phyloP scores from a whole-genome alignment of 2,888 invertebrate genomes.

The Drosophila putrida region DNA sequence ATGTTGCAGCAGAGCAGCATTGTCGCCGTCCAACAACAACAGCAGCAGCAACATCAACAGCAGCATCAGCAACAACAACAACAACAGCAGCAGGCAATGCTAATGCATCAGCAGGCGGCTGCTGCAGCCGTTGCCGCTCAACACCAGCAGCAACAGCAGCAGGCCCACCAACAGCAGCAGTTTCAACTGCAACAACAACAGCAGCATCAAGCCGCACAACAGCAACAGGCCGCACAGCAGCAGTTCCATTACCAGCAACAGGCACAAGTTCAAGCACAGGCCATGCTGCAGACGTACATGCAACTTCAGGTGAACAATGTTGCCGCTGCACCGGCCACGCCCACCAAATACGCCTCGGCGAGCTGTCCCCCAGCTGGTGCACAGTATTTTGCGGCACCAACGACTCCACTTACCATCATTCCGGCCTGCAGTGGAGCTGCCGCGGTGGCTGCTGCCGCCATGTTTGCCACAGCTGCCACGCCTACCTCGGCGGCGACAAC shows the following conservation, averaged over 20 bases:
- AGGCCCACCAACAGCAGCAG: conserved; percentile 62
- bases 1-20: conserved; percentile 74
- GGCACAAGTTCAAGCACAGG: conserved; percentile 80
- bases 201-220: conserved; percentile 71
- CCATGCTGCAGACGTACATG: conserved; percentile 84
- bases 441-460: conserved; percentile 76
- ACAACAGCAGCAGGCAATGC: conserved; percentile 61
- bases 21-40: conserved; percentile 74
- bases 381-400: conserved; percentile 77
- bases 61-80: conserved; percentile 68
- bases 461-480: conserved; percentile 78
- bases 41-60: conserved; percentile 65
- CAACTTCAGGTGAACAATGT: conserved; percentile 83
- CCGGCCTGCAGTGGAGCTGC: conserved; percentile 77
- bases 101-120: conserved; percentile 67
- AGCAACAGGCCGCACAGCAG: conserved; percentile 69
- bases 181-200: conserved; percentile 65
- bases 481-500: conserved; percentile 78
- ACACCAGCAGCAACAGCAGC: conserved; percentile 70
- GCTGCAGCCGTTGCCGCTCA: conserved; percentile 63
- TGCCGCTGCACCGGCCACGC: conserved; percentile 75
- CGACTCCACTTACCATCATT: conserved; percentile 82
- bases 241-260: conserved; percentile 67
- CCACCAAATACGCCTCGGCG: conserved; percentile 74
- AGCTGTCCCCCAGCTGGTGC: conserved; percentile 51